Evolutionary conservation across 2,888 invertebrate species (phyloP).

Genomic region (Bugula neritina): DNA sequence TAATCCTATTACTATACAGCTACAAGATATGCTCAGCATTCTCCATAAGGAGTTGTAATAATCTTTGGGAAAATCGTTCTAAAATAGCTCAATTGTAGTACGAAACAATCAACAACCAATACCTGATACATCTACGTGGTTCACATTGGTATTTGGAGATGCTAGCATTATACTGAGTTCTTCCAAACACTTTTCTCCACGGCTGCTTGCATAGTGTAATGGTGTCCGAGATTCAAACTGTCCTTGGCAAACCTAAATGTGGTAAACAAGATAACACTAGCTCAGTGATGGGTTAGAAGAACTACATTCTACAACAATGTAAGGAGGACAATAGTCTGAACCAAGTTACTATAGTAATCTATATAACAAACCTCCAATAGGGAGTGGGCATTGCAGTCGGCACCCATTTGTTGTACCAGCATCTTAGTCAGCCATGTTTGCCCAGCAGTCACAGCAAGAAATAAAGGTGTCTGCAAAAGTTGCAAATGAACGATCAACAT

Average conservation of each 20-base stretch:
- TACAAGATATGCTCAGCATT: no score
- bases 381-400: neutral
- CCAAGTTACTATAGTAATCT: no score
- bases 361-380: constrained; percentile 5
- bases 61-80: no score
- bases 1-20: no score
- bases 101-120: no score
- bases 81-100: no score
- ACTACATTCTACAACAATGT: no score
- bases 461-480: constrained; percentile 15
- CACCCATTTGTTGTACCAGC: neutral
- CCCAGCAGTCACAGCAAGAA: constrained; percentile 3
- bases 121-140: neutral
- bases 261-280: no score
- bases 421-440: neutral
- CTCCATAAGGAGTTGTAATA: no score
- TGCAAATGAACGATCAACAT: no score
- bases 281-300: neutral
- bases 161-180: neutral
- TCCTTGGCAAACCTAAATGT: neutral
- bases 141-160: neutral
- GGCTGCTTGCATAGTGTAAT: constrained; percentile 9
- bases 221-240: constrained; percentile 10
- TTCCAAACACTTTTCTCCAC: neutral
- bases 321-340: no score